phyloP scores from a whole-genome alignment of 2,113 vertebrate species.

The Protomyctophum bolini region DNA sequence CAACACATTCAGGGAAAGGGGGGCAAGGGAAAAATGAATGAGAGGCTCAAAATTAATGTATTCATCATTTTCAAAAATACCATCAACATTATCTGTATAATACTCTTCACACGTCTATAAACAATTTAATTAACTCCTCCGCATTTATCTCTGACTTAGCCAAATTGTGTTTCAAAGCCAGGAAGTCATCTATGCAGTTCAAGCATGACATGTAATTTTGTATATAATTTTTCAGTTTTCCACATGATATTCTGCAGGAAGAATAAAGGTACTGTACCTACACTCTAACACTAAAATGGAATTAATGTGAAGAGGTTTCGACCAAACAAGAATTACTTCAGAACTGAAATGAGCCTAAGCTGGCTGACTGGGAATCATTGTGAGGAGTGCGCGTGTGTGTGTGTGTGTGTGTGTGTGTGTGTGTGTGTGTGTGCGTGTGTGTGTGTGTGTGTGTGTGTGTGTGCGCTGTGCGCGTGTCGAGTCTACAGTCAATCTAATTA shows the following conservation, averaged over 20 bases:
- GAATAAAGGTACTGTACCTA: too few relatives aligned
- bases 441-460: neutral
- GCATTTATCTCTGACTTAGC: neutral
- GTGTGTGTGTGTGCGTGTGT: too few relatives aligned
- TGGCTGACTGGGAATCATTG: constrained; percentile 21
- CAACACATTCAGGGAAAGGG: neutral
- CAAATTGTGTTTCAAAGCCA: too few relatives aligned
- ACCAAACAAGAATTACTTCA: constrained; percentile 2
- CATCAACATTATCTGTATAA: constrained; percentile 44
- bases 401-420: neutral
- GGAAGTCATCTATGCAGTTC: too few relatives aligned
- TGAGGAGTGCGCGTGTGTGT: constrained; percentile 8
- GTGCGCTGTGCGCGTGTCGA: neutral
- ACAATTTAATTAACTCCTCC: constrained; percentile 41
- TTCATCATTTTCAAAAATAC: constrained; percentile 44
- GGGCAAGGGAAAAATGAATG: constrained; percentile 29
- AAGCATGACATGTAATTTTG: too few relatives aligned
- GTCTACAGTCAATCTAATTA: constrained; percentile 69
- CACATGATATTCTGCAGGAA: too few relatives aligned
- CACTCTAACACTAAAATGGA: neutral
- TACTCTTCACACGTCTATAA: constrained; percentile 12
- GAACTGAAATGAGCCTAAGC: constrained; percentile 8
- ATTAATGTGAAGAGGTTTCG: constrained; percentile 10
- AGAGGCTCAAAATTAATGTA: constrained; percentile 49
- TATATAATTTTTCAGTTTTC: too few relatives aligned